Conservation (phyloP, 2,113 vertebrate species). For the Procavia capensis region DNA sequence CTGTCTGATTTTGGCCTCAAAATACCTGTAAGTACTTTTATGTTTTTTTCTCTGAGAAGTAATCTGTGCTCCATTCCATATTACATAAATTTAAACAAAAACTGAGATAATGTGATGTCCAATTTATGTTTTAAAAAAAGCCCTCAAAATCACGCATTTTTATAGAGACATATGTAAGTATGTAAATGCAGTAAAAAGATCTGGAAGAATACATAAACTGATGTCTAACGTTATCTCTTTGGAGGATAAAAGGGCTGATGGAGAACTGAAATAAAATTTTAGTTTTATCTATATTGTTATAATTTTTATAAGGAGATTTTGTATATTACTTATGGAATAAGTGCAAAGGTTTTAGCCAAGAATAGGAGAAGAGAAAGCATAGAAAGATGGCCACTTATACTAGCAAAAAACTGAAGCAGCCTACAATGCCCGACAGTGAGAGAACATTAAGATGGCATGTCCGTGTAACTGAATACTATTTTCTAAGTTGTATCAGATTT, state of each 20-base stretch:
- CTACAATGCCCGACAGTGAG: neutral
- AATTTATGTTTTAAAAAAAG: neutral
- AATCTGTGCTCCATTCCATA: neutral
- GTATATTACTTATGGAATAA: constrained; percentile 38
- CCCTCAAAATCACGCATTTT: constrained; percentile 7
- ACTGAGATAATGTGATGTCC: neutral
- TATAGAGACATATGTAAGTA: constrained; percentile 8
- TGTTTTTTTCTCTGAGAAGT: constrained; percentile 53
- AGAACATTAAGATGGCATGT: neutral
- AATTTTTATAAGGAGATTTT: constrained; percentile 26
- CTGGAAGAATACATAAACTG: constrained; percentile 22
- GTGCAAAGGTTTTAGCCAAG: constrained; percentile 29
- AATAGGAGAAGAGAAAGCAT: neutral
- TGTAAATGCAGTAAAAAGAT: constrained; percentile 4
- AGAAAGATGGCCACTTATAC: neutral
- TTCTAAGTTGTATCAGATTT: neutral
- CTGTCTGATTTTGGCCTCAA: constrained; percentile 43
- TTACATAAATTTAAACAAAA: constrained; percentile 44
- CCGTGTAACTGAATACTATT: neutral
- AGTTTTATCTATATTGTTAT: constrained; percentile 28
- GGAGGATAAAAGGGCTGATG: neutral
- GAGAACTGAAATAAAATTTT: constrained; percentile 33
- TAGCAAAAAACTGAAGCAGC: constrained; percentile 8
- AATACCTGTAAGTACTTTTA: constrained; percentile 50
- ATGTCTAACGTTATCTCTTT: neutral